Evolutionary conservation across 1,140 invertebrate genomes (phyloP), one percentile per base, ranked within the genome.

Genomic region (Drosophila guanche): DNA sequence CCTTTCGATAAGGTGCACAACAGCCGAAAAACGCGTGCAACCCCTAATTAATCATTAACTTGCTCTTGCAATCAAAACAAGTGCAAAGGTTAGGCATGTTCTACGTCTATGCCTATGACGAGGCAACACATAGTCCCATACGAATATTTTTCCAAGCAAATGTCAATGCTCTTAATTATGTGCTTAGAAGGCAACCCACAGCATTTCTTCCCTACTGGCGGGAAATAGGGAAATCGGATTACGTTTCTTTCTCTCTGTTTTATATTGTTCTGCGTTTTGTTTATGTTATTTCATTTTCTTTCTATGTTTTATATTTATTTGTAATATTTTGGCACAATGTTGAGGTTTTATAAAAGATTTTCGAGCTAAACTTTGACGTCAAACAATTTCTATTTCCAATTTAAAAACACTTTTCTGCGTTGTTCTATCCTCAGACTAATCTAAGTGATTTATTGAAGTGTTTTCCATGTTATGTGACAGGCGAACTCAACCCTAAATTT

Each of bases 21-120:
- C 51, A 72, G 76, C 55, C 65, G 22, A 10, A 22, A 41, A 61
- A 45, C 23, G 53, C 63, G 52, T 83, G 74, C 8, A 10, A 47
- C 33, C 12, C 43, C 65, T 55, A 69, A 68, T 69, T 68, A 68
- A 56, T 68, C 63, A 68, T 68, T 68, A 41, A 29, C 22, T 7
- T 51, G 55, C 20, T 14, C n/a, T 41, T 37, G 40, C 16, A 8
- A 47, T 47, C 29, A 62, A 41, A 47, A 12, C 23, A 41, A 14
- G 6, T n/a, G 12, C 37, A 16, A 42, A 56, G 65, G 67, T 42
- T 16, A 33, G 4, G 23, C 16, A 20, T 20, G 16, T 20, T 20
- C 16, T 20, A 20, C 1, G 16, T 20, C 1, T 20, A 0, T 20
- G 16, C 50, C 20, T 5, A 16, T 22, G 29, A 41, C 2, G 23